Base-by-base conservation (phyloP, 2,888 invertebrate genomes). In the Aporophyla nigra region DNA sequence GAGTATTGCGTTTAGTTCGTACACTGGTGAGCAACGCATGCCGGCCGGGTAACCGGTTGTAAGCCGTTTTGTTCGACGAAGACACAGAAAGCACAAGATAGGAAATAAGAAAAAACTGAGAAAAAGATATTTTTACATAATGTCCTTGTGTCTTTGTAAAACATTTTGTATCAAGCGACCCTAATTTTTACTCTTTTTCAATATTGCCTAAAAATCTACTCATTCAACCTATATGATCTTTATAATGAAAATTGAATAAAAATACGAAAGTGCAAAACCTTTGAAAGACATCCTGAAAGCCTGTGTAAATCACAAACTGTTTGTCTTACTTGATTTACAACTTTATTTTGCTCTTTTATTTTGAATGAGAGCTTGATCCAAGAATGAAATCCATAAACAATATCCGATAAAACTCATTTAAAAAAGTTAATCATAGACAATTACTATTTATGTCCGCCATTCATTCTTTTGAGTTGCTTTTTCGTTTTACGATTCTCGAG, bases 391-490 rank as follows among this genome's bases (percentile, higher is more conserved):
- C 77, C 89, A 92, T 91, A 92, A 87, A 91, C 90, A 90, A 91
- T 78, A 76, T 84, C 84, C 84, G 67, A 87, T 86, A 89, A 86
- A 86, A 84, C 66, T 87, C 82, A 84, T 81, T 85, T 88, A 90
- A 91, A 84, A 92, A 92, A 89, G 84, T 81, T 87, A 89, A 84
- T 91, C 95, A 96, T 95, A 96, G 96, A 96, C 95, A 94, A 95
- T 90, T 94, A 94, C 95, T 96, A 96, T 96, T 96, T 96, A 96
- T 96, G 96, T 96, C 96, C 95, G 95, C 96, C 96, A 95, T 96
- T 96, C 95, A 95, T 95, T 95, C 96, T 95, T 96, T 95, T 96
- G 95, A 96, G 95, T 96, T 96, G 95, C 95, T 95, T 96, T 96
- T 96, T 96, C 96, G 93, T 96, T 96, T 95, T 96, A 95, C 94